Conservation (phyloP, 92 coral and sea anemone genomes). For the Virgularia gustaviana region DNA sequence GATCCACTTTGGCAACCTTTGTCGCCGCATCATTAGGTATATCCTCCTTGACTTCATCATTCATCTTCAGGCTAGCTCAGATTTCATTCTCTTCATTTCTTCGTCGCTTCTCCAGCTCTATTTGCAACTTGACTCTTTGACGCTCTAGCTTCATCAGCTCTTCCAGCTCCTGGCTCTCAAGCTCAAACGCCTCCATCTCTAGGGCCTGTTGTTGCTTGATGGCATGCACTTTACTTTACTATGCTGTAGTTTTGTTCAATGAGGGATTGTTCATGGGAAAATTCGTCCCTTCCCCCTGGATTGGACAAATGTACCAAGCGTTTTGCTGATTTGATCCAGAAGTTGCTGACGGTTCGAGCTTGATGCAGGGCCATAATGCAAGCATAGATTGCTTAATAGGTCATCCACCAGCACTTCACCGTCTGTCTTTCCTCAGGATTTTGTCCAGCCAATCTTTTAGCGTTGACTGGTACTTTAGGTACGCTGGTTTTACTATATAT, state of each 20-base stretch:
- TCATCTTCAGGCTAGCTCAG: conserved; percentile 46
- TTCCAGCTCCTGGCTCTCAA: conserved; percentile 30
- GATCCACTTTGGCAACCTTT: too few relatives aligned
- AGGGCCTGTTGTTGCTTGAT: conserved; percentile 39
- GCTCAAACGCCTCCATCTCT: conserved; percentile 39
- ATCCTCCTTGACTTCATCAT: too few relatives aligned
- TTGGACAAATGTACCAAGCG: neutral
- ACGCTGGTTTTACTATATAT: neutral
- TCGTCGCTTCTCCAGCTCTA: too few relatives aligned
- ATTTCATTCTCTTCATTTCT: conserved; percentile 34
- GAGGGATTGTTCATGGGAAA: neutral
- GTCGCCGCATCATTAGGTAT: too few relatives aligned
- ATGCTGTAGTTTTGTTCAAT: conserved; percentile 40
- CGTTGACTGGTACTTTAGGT: neutral
- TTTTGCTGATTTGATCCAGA: neutral
- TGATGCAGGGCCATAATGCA: neutral
- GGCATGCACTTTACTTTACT: conserved; percentile 33
- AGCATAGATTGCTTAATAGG: neutral
- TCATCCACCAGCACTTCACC: neutral
- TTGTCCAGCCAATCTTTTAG: neutral
- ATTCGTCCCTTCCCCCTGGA: conserved; percentile 2
- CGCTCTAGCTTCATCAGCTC: conserved; percentile 40
- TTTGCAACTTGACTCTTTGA: conserved; percentile 36
- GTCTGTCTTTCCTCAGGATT: neutral
- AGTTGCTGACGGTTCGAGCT: neutral